Base-by-base conservation (phyloP, 1,140 invertebrate species). In the Drosophila orosa region DNA sequence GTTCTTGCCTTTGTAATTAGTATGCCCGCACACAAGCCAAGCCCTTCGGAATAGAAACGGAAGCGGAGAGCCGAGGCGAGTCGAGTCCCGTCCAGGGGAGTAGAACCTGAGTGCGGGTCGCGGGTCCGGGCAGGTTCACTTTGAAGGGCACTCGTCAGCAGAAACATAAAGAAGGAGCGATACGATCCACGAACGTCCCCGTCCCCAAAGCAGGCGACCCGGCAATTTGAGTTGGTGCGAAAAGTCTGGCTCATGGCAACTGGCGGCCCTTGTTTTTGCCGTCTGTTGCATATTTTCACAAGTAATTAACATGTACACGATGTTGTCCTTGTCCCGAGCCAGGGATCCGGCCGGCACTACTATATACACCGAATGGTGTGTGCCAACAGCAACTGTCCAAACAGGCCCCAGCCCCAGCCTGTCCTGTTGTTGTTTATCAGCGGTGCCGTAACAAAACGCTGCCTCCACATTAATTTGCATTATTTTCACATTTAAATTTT, bases 281-380 rank as follows among this genome's bases (percentile, higher is more conserved):
- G 83, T 86, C 78, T 87, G 83, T 89, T 87, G 83, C 84, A 89
- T 87, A 87, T 87, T 87, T 87, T 87, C 84, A 87, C 83, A 87
- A 87, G 83, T 87, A 87, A 87, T 87, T 87, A 87, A 89, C 83
- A 87, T 87, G 83, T 87, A 83, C 84, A 73, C 62, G 84, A 74
- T 78, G 83, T 81, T 83, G 83, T 86, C 83, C 82, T 78, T 82
- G 79, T 68, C 35, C 74, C 56, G 27, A 50, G 47, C 78, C 67
- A 65, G 79, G 79, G 42, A 48, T 24, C 58, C 19, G 54, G 27
- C 58, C 25, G 35, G 15, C 17, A 22, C 19, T 10, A 13, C 58
- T 39, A 35, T 47, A 31, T 44, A 22, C 17, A 25, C 29, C 25
- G 33, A 5, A 27, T 27, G 56, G 48, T 52, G 52, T 65, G 60